Conservation (phyloP, 2,113 vertebrate species). For the Eclectus roratus region DNA sequence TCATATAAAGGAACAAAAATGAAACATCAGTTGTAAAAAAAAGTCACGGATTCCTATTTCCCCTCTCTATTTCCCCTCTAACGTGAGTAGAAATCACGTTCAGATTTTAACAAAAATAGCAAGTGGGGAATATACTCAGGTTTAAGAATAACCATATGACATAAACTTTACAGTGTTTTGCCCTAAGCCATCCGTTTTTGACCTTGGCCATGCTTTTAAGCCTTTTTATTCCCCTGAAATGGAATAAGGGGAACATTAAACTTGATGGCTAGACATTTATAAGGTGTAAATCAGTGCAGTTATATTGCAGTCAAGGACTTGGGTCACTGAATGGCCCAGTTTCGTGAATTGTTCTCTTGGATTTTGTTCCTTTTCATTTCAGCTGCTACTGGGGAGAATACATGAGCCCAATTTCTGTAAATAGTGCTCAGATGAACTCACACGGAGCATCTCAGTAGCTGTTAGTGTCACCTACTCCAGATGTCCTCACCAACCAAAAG, state of each 20-base stretch:
- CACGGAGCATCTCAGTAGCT: neutral
- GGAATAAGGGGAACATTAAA: neutral
- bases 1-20: neutral
- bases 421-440: conserved; percentile 18
- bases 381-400: neutral
- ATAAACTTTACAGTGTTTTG: neutral
- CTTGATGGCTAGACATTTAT: accelerated
- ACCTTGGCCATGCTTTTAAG: neutral
- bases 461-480: conserved; percentile 13
- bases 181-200: neutral
- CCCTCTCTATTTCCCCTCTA: neutral
- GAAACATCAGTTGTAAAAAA: neutral
- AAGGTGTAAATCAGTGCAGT: neutral
- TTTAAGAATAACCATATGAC: neutral
- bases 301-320: neutral
- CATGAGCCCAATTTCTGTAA: neutral
- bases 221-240: neutral
- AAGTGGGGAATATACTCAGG: neutral
- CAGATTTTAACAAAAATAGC: neutral
- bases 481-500: neutral
- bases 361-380: neutral
- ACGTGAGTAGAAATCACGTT: neutral
- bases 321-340: neutral
- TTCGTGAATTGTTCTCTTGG: neutral
- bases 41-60: neutral